Evolutionary conservation across 2,888 invertebrate genomes (phyloP), one percentile per base, ranked within the genome.

Genomic region (Dasysyrphus tricinctus): DNA sequence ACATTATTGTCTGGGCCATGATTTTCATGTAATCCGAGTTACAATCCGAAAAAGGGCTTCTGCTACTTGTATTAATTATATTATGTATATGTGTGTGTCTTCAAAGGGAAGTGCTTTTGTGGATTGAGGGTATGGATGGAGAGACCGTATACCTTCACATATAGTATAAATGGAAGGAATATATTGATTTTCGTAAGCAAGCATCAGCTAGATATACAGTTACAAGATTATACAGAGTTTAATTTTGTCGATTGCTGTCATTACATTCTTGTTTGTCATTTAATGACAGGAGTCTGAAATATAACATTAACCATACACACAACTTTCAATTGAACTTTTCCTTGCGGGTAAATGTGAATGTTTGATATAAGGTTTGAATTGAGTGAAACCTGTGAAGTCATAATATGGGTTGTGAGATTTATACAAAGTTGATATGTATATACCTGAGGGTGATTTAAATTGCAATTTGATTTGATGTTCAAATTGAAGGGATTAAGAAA

Each of bases 1-100:
- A 47, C 29, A 24, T 32, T 72, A 24, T 54, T 76, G 79, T 74
- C 67, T 75, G 57, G 49, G 70, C 34, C 76, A 54, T 76, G 80
- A 80, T 83, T 80, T 75, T 12, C 57, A 56, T 80, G 70, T 80
- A 84, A 84, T 80, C 72, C 72, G 56, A 80, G 56, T 76, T 11
- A 39, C 44, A 84, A 42, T 49, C 12, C 19, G 42, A 24, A 80
- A 24, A 67, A 59, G 49, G 80, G 75, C 80, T 84, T 80, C 65
- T 29, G 70, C 47, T 37, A 39, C 57, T 11, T 32, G 37, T 29
- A 59, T 32, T 32, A 32, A 37, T 32, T 24, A 9, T 37, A 37
- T 9, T 9, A 37, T 9, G 34, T 34, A 37, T 8, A 3, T 2
- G 14, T 42, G 14, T 44, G 5, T 34, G 11, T 14, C 24, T 61